Conservation (phyloP, 2,797 vertebrate species). For the Meriones psammophilus region DNA sequence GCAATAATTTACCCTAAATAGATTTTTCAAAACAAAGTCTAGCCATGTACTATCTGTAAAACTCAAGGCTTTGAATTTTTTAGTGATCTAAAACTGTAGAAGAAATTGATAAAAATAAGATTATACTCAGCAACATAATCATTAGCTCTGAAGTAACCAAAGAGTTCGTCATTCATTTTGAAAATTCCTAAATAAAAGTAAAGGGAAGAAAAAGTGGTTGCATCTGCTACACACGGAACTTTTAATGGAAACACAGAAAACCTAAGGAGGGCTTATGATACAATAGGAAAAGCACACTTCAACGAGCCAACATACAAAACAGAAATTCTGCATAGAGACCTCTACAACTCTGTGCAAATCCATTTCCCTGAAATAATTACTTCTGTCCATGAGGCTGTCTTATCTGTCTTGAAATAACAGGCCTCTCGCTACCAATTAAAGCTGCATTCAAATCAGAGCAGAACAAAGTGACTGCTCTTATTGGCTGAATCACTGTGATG, state of each 20-base stretch:
- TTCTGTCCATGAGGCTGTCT: not conserved
- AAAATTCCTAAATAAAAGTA: slow-evolving; percentile 45
- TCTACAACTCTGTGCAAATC: not conserved
- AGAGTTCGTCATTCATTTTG: slow-evolving; percentile 50
- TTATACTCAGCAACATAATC: slow-evolving; percentile 31
- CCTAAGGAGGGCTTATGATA: not conserved
- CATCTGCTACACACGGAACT: slow-evolving; percentile 10
- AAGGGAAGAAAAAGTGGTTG: slow-evolving; percentile 33
- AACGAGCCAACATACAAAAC: not conserved
- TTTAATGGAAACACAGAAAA: not conserved
- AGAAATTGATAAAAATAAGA: slow-evolving; percentile 42
- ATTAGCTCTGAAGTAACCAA: slow-evolving; percentile 31
- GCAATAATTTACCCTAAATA: slow-evolving; percentile 8
- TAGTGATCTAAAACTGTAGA: not conserved
- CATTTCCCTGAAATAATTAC: not conserved
- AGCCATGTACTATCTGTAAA: not conserved
- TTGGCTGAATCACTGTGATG: not conserved
- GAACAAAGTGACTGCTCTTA: not conserved
- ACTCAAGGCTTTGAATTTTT: slow-evolving; percentile 47
- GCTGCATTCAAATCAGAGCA: not conserved
- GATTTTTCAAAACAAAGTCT: slow-evolving; percentile 24
- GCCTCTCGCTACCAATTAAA: not conserved
- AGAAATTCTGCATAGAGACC: not conserved
- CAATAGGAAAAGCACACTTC: slow-evolving; percentile 4
- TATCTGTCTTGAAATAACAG: not conserved